phyloP scores from a whole-genome alignment of 2,888 invertebrate genomes.

The Leptopterna dolabrata region DNA sequence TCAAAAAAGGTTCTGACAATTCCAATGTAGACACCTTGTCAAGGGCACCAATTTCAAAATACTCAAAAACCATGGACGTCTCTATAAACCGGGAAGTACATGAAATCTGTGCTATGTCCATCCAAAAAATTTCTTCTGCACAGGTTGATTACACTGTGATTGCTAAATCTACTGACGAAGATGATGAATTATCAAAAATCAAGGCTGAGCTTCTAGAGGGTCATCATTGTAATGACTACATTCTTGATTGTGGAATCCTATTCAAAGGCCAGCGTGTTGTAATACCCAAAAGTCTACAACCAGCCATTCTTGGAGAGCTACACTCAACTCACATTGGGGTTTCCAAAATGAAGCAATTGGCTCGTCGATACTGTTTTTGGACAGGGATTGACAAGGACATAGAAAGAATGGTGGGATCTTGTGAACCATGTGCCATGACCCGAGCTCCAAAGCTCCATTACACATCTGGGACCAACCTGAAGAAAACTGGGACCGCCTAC shows the following conservation, averaged over 20 bases:
- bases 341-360: constrained; percentile 63
- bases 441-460: background rate
- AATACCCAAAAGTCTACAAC: constrained; percentile 59
- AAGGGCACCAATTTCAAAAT: background rate
- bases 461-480: constrained; percentile 18
- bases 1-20: too few species aligned
- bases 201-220: background rate
- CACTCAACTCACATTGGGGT: constrained; percentile 63
- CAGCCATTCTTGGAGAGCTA: constrained; percentile 58
- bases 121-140: constrained; percentile 18
- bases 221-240: constrained; percentile 1
- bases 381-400: constrained; percentile 63
- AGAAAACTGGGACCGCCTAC: background rate
- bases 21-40: background rate
- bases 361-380: constrained; percentile 63
- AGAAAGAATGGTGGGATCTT: constrained; percentile 61
- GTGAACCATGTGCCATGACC: constrained; percentile 58
- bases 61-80: constrained; percentile 31
- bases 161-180: constrained; percentile 13
- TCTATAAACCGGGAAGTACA: too few species aligned
- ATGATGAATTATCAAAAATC: background rate
- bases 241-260: constrained; percentile 34
- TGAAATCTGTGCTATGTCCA: too few species aligned
- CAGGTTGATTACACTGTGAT: background rate
- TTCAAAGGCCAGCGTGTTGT: constrained; percentile 55